Evolutionary conservation across 2,888 invertebrate species (phyloP).

Genomic region (Drosophila nigricruria): DNA sequence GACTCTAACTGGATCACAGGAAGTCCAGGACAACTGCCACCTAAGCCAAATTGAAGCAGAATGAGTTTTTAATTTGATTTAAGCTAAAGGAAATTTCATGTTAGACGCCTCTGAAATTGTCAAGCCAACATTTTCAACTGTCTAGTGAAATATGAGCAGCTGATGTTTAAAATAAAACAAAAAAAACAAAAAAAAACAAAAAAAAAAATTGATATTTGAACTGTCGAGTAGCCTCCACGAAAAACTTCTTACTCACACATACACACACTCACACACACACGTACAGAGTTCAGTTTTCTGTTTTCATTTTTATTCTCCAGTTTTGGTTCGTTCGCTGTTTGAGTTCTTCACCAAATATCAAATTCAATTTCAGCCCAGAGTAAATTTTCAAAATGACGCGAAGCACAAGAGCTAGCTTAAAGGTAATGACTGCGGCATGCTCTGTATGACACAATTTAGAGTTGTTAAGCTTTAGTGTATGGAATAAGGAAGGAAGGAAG

Average conservation of each 20-base stretch:
- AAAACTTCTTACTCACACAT: conserved; percentile 35
- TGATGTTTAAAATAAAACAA: conserved; percentile 7
- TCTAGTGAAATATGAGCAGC: conserved; percentile 63
- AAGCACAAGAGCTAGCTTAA: not conserved
- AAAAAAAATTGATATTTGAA: conserved; percentile 56
- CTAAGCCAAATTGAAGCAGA: conserved; percentile 60
- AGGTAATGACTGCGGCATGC: not conserved
- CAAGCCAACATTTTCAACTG: conserved; percentile 58
- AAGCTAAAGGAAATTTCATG: conserved; percentile 20
- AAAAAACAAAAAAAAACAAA: not conserved
- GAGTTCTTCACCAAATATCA: conserved; percentile 49
- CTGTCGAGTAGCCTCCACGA: conserved; percentile 58
- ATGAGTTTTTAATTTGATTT: conserved; percentile 78
- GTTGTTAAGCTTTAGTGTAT: too few species aligned
- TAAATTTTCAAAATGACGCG: conserved; percentile 17
- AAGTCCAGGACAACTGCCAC: conserved; percentile 16
- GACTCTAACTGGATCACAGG: conserved; percentile 49
- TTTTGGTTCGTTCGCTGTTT: conserved; percentile 14
- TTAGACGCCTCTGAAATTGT: conserved; percentile 35
- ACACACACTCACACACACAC: not conserved
- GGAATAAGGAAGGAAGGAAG: too few species aligned
- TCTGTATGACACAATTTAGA: too few species aligned
- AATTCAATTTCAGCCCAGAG: conserved; percentile 66
- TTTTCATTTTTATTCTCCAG: not conserved
- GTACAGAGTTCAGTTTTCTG: not conserved